Base-by-base conservation (phyloP, 2,888 invertebrate genomes). In the Drosophila setosimentum region DNA sequence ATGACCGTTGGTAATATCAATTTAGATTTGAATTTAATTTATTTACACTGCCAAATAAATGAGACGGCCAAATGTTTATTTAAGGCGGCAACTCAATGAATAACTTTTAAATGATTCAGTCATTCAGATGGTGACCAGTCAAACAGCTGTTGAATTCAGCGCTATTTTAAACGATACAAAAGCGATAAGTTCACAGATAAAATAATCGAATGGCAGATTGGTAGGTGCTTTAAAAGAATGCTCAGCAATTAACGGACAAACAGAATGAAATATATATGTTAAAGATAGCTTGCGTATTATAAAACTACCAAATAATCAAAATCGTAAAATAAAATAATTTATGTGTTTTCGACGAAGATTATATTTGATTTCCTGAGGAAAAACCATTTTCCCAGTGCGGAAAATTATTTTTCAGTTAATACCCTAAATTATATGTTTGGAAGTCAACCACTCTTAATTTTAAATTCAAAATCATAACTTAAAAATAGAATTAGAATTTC, bases 1-100 rank as follows among this genome's bases (percentile, higher is more conserved):
- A 68, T 68, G 63, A 48, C 49, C 69, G 54, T 68, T 77, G 67
- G 72, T 81, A 59, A 86, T 87, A 89, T 87, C 85, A 85, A 87
- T 85, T 85, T 82, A 77, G 89, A 89, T 85, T 89, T 87, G 82
- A 89, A 87, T 85, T 85, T 87, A 89, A 85, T 85, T 85, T 85
- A 85, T 85, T 85, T 85, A 85, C 87, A 76, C 73, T 83, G 87
- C 62, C 70, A 68, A 75, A 80, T 73, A 68, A 66, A 71, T 57
- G 55, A 67, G 74, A 49, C 61, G 78, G 57, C 29, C 49, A 69
- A 69, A 73, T 76, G 81, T 73, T 76, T 81, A 81, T 75, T 83
- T 68, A 71, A 66, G 73, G 71, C 73, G 67, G 77, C 72, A 62
- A 87, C 71, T 84, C 89, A 84, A 63, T 83, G 64, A 75, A 83